Evolutionary conservation across 2,797 vertebrate species (phyloP).

Genomic region (Babyrousa celebensis): DNA sequence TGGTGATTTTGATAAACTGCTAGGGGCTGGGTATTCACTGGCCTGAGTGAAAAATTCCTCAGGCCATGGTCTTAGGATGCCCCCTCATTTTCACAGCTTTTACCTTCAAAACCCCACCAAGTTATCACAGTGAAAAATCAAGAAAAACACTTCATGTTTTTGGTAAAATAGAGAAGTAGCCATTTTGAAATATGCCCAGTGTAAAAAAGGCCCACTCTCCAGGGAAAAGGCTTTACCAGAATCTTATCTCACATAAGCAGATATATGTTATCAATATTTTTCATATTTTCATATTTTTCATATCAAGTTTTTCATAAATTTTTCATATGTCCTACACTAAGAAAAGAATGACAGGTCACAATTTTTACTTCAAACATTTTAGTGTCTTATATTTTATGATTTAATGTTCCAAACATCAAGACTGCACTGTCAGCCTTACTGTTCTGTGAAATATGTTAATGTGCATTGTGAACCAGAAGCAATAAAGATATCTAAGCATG

Average conservation of each 20-base stretch:
- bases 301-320: background rate
- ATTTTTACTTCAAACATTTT: background rate
- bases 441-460: constrained; percentile 20
- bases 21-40: background rate
- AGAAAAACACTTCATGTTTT: background rate
- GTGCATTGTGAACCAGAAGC: background rate
- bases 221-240: background rate
- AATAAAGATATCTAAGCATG: constrained; percentile 19
- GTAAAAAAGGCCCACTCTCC: background rate
- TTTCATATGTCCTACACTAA: constrained; percentile 28
- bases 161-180: background rate
- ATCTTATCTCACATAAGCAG: background rate
- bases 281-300: constrained; percentile 48
- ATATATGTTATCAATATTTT: constrained; percentile 23
- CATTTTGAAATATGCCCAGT: background rate
- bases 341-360: constrained; percentile 16
- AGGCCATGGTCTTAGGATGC: background rate
- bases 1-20: constrained; percentile 3
- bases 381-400: constrained; percentile 40
- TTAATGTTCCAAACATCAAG: background rate
- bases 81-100: constrained; percentile 45
- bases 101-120: constrained; percentile 11
- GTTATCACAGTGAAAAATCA: constrained; percentile 1
- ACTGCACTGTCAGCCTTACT: background rate
- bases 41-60: background rate